Percentiles rank a stretch among this genome's conserved stretches.
Evolutionary conservation across 2,888 invertebrate genomes (phyloP).

Genomic region (Lasioglossum leucozonium): DNA sequence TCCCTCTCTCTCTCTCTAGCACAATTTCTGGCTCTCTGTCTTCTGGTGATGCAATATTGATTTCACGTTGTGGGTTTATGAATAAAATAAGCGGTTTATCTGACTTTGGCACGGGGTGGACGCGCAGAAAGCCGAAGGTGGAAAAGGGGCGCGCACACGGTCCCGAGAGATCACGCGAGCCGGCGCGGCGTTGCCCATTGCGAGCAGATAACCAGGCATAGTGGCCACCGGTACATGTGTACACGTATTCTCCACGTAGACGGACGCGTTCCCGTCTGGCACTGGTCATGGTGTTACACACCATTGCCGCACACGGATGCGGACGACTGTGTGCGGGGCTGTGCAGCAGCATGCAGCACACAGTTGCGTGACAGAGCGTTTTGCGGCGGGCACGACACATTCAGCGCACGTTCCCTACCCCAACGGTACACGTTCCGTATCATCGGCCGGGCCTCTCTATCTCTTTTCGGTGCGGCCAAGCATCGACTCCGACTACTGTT

Average conservation of each 20-base stretch:
- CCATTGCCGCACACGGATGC: constrained; percentile 24
- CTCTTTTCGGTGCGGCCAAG: constrained; percentile 57
- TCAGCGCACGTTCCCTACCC: constrained; percentile 69
- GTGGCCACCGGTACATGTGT: constrained; percentile 4
- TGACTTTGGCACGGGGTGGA: constrained; percentile 61
- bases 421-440: constrained; percentile 51
- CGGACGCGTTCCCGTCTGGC: constrained; percentile 8
- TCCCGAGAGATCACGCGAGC: constrained; percentile 74
- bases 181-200: constrained; percentile 71
- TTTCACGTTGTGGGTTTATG: constrained; percentile 77
- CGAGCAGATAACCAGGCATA: constrained; percentile 66
- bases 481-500: constrained; percentile 67
- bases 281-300: constrained; percentile 22
- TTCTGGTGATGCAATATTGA: constrained; percentile 75
- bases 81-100: constrained; percentile 80
- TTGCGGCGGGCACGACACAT: constrained; percentile 73
- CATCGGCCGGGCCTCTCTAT: constrained; percentile 44
- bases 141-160: constrained; percentile 55
- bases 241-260: not conserved
- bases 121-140: constrained; percentile 52
- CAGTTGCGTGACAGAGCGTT: constrained; percentile 73
- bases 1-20: not conserved
- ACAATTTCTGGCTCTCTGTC: constrained; percentile 21
- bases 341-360: constrained; percentile 54
- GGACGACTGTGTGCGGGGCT: constrained; percentile 39